phyloP scores from a whole-genome alignment of 2,113 vertebrate genomes.

The Seriola aureovittata region DNA sequence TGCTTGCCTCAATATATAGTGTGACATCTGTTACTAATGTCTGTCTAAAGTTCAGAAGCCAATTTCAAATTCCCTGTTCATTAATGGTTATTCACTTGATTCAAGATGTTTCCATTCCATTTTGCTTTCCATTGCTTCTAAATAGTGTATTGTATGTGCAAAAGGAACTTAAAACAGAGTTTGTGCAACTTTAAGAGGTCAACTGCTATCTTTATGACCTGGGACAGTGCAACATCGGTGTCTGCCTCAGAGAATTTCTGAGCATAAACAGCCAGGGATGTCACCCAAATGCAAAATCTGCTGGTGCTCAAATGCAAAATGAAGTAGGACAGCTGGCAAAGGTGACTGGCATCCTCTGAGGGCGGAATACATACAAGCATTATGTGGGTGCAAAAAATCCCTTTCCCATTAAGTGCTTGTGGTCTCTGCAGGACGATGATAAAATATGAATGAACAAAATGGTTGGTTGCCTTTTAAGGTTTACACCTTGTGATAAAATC shows the following conservation, averaged over 20 bases:
- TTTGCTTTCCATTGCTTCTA: neutral
- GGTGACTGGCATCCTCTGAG: slow-evolving; percentile 50
- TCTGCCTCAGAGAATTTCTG: slow-evolving; percentile 13
- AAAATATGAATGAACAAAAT: slow-evolving; percentile 66
- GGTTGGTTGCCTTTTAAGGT: slow-evolving; percentile 53
- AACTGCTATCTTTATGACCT: neutral
- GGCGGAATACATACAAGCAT: slow-evolving; percentile 26
- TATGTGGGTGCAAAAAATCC: slow-evolving; percentile 29
- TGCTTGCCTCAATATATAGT: neutral
- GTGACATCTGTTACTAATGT: neutral
- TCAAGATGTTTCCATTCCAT: neutral
- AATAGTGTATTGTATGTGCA: neutral
- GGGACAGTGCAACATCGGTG: neutral
- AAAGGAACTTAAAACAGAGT: neutral
- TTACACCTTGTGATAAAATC: slow-evolving; percentile 58
- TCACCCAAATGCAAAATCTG: slow-evolving; percentile 25
- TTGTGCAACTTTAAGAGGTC: neutral
- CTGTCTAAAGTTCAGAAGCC: neutral
- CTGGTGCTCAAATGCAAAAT: slow-evolving; percentile 50
- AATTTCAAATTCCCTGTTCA: neutral
- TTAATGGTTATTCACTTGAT: neutral
- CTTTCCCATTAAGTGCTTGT: slow-evolving; percentile 44
- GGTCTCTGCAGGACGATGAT: slow-evolving; percentile 46
- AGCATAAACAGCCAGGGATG: slow-evolving; percentile 29
- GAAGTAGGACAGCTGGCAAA: slow-evolving; percentile 50